phyloP scores from a whole-genome alignment of 2,888 invertebrate species.

The Drosophila ochracea region DNA sequence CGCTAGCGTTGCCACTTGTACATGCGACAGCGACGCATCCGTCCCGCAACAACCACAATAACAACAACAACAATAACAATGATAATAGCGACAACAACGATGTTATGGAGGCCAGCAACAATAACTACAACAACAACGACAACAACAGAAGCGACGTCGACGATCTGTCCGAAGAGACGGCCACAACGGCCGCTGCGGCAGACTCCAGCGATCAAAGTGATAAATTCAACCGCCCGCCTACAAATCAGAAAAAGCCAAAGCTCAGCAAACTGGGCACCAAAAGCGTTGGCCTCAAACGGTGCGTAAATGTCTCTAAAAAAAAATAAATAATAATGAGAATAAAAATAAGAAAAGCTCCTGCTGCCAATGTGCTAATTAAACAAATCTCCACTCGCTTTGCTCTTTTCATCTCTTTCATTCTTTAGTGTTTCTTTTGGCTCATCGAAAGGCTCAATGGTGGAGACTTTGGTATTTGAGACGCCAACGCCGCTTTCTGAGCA shows the following conservation, averaged over 20 bases:
- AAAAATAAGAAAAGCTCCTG: not conserved
- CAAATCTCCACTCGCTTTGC: not conserved
- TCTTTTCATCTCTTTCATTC: constrained; percentile 61
- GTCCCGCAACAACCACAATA: constrained; percentile 73
- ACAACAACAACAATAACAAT: constrained; percentile 59
- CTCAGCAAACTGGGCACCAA: constrained; percentile 83
- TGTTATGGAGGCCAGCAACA: constrained; percentile 45
- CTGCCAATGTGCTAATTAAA: not conserved
- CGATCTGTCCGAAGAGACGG: constrained; percentile 70
- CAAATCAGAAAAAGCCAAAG: constrained; percentile 81
- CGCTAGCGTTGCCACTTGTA: constrained; percentile 61
- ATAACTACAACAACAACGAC: constrained; percentile 43
- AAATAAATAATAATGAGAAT: not conserved
- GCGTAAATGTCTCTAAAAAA: constrained; percentile 29
- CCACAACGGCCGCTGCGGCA: constrained; percentile 61
- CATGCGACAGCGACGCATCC: constrained; percentile 63
- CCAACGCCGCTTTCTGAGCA: constrained; percentile 89
- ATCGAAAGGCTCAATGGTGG: constrained; percentile 97
- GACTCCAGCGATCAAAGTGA: constrained; percentile 81
- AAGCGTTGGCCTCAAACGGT: constrained; percentile 84
- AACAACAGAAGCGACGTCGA: constrained; percentile 53
- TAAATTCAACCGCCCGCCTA: constrained; percentile 75
- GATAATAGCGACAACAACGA: constrained; percentile 58
- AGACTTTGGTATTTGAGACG: constrained; percentile 95
- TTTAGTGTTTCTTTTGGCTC: constrained; percentile 96